phyloP scores from a whole-genome alignment of 2,797 vertebrate species.

The Okamejei kenojei region DNA sequence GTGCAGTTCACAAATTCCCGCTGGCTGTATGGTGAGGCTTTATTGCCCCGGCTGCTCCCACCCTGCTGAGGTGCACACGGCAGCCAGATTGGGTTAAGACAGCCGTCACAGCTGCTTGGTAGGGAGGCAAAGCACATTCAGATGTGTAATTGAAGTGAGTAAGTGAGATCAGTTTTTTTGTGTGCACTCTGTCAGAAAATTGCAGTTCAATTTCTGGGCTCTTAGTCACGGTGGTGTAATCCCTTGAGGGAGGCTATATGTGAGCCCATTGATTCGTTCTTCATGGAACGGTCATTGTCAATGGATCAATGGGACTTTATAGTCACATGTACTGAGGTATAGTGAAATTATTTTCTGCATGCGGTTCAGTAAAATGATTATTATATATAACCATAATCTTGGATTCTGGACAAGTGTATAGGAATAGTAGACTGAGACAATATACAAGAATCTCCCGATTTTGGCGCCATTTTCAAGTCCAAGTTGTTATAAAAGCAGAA shows the following conservation, averaged over 20 bases:
- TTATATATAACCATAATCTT: too few relatives aligned
- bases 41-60: neutral
- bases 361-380: too few relatives aligned
- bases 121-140: neutral
- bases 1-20: neutral
- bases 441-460: too few relatives aligned
- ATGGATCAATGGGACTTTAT: too few relatives aligned
- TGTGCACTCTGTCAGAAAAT: neutral
- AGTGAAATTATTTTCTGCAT: too few relatives aligned
- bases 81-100: neutral
- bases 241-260: neutral
- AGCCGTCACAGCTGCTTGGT: neutral
- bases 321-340: too few relatives aligned
- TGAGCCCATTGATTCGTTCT: neutral
- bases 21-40: neutral
- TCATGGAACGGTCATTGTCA: neutral
- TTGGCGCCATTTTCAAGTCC: too few relatives aligned
- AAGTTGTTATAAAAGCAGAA: too few relatives aligned
- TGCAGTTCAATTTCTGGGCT: neutral
- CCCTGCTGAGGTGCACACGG: neutral
- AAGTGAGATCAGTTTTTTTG: neutral
- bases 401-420: too few relatives aligned
- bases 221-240: neutral
- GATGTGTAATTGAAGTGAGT: neutral
- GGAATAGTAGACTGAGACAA: too few relatives aligned